These are phyloP conservation scores for Lordiphosa andalusiaca DNA, from an alignment of 2,888 invertebrate species.

Conservation along the genomic window DNA sequence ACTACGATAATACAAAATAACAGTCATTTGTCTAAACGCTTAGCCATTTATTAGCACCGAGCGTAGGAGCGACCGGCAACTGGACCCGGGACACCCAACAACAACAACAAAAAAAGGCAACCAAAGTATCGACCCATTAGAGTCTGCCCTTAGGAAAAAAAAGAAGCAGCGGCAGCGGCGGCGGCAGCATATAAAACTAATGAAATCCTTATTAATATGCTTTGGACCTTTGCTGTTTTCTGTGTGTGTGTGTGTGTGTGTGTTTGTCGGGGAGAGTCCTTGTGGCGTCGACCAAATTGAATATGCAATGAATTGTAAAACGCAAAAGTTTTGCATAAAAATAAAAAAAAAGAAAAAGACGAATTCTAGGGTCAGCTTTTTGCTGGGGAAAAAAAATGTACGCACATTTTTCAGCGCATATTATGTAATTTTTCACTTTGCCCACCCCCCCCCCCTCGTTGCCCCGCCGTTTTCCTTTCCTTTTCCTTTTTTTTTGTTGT, in stretches of 20 bases:
- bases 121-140: conserved; percentile 18
- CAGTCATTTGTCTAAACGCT: conserved; percentile 62
- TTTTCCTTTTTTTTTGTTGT: too few species aligned
- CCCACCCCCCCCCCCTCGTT: neutral
- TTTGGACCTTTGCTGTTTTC: conserved; percentile 64
- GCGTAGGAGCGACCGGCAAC: conserved; percentile 11
- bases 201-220: conserved; percentile 77
- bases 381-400: conserved; percentile 56
- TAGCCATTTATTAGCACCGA: conserved; percentile 58
- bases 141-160: neutral
- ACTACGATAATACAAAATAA: conserved; percentile 66
- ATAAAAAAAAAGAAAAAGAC: conserved; percentile 45
- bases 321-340: conserved; percentile 72
- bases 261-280: conserved; percentile 31
- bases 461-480: conserved; percentile 4
- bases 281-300: conserved; percentile 65
- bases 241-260: neutral
- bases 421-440: conserved; percentile 66
- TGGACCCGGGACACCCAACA: conserved; percentile 5
- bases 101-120: conserved; percentile 21
- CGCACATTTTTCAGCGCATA: conserved; percentile 73
- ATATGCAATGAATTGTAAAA: conserved; percentile 76
- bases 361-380: conserved; percentile 27
- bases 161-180: conserved; percentile 7
- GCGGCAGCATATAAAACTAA: conserved; percentile 65